Evolutionary conservation across 37 sponge, comb jelly and placozoan genomes (phyloP), one percentile per base, ranked within the genome.

Genomic region (Diacarnus erythraeanus): DNA sequence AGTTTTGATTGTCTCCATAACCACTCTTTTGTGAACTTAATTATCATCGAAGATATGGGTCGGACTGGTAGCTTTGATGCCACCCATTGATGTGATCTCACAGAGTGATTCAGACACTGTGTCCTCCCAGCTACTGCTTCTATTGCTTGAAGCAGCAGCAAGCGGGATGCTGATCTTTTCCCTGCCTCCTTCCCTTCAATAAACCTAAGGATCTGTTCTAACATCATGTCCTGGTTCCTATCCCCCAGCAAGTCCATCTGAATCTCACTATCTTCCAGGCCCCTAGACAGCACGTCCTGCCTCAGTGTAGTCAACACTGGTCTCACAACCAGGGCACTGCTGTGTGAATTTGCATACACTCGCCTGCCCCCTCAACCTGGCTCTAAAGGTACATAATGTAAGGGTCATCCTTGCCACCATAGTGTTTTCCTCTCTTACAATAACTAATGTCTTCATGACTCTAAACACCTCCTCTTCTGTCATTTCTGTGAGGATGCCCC

Each of bases 311-410:
- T 81, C 81, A 9, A 81, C 63, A 22, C 58, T 20, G 73, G 61
- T 64, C 9, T 57, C 59, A 43, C 81, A 81, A 3, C 63, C 33
- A 20, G 73, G 0, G 38, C 81, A 81, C 37, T 71, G 42, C 35
- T 81, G 61, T 59, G 73, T 58, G 64, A 72, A 81, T 54, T 72
- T 81, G 40, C 73, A 81, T 12, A 42, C 42, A 65, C 73, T 81
- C n/a, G 81, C 81, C 37, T 81, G 81, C 34, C 81, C 81, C 35
- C 64, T 36, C 42, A 81, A 29, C n/a, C 81, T 81, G 73, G 81
- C 72, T 34, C 81, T 73, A 58, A 35, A 81, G 51, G 81, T 71
- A 26, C 80, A 58, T 33, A 79, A 31, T 64, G 58, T 9, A 6
- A 75, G 76, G 33, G 76, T 75, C 58, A 56, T 42, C 42, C 72